A percentile compares a stretch with the other conserved stretches of the same genome.
Conservation (phyloP, 2,888 invertebrate genomes). For the Leptopterna dolabrata region DNA sequence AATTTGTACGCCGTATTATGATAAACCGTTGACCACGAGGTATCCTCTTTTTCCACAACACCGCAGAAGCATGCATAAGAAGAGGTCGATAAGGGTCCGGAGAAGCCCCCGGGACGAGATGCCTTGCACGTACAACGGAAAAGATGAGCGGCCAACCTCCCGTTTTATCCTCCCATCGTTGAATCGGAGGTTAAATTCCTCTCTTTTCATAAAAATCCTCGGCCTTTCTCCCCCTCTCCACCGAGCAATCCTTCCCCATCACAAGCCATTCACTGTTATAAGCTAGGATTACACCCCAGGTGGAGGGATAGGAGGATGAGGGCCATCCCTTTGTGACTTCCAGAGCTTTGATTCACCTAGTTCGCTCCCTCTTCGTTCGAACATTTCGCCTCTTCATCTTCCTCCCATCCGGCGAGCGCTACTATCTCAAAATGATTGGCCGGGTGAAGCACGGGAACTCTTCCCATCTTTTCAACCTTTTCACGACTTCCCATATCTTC, state of each 20-base stretch:
- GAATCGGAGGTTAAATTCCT: neutral
- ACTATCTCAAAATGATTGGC: neutral
- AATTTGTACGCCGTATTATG: neutral
- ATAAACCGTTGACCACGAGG: neutral
- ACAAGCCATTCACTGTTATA: neutral
- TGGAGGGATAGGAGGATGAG: neutral
- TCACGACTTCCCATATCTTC: neutral
- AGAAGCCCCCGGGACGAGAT: neutral
- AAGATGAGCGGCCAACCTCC: neutral
- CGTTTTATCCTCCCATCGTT: neutral
- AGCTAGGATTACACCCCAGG: conserved; percentile 30
- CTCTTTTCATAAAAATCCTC: neutral
- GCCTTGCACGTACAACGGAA: neutral
- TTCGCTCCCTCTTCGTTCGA: neutral
- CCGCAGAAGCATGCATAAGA: neutral
- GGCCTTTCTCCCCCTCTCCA: neutral
- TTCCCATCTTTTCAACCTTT: neutral
- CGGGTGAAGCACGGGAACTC: neutral
- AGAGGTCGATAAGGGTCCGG: neutral
- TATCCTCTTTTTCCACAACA: neutral
- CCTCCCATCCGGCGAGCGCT: neutral
- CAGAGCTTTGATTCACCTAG: conserved; percentile 28
- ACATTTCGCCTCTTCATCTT: neutral
- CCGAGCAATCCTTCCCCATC: neutral
- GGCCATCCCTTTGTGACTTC: conserved; percentile 22